Percentiles rank a stretch among this genome's conserved stretches.
phyloP scores from a whole-genome alignment of 2,113 vertebrate species.

The Oceanodroma tethys region DNA sequence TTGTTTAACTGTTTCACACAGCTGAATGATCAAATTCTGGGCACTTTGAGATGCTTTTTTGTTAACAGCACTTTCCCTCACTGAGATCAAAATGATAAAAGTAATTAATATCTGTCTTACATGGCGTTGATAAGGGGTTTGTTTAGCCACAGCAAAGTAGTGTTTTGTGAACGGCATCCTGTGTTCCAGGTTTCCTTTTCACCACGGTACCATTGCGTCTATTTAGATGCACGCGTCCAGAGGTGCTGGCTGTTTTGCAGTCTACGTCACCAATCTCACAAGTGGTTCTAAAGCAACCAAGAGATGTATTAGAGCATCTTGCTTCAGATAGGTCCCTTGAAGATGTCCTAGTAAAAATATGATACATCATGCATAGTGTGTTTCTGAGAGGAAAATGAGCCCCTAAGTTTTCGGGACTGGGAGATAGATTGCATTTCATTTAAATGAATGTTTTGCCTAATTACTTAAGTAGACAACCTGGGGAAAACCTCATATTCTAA shows the following conservation, averaged over 20 bases:
- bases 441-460: background rate
- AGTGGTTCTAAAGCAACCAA: background rate
- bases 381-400: background rate
- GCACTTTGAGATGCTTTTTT: background rate
- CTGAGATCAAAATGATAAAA: background rate
- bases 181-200: background rate
- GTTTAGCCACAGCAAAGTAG: background rate
- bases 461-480: background rate
- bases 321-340: background rate
- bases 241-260: background rate
- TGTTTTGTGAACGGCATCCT: background rate
- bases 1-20: background rate
- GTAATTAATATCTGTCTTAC: background rate
- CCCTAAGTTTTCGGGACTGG: background rate
- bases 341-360: background rate
- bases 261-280: background rate
- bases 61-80: background rate
- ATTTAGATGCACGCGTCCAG: background rate
- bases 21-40: background rate
- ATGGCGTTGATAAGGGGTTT: background rate
- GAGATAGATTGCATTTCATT: background rate
- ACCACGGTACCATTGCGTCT: accelerated
- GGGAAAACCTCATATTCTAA: background rate
- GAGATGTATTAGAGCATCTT: background rate
- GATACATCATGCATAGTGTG: accelerated